Evolutionary conservation across 1,140 invertebrate species (phyloP), one percentile per base, ranked within the genome.

Genomic region (Meloidogyne floridensis): DNA sequence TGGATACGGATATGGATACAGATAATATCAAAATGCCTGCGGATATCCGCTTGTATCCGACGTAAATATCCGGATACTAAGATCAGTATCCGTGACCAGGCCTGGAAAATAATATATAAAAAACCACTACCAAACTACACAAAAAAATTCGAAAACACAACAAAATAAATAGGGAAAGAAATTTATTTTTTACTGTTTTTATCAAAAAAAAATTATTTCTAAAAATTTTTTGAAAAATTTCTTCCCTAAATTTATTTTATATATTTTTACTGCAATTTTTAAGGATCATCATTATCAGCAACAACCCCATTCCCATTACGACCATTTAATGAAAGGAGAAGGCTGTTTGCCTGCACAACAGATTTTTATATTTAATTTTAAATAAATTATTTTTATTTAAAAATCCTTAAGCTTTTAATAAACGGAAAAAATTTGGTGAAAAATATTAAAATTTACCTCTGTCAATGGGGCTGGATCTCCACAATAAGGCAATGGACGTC

Each of bases 401-500:
- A 32, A 32, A 32, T 32, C 32, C 32, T 32, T 32, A 32, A 32
- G 32, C 32, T 32, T 32, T 32, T 32, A 32, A 32, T 32, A 32
- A 32, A 32, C 32, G 32, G 32, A 56, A 59, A 59, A 59, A 15
- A 59, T 3, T 15, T 2, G 15, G 5, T 59, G 4, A 15, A 15
- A 59, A 59, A 59, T 15, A 54, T 54, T 3, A 54, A 10, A 65
- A 6, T n/a, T 10, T 32, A 79, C 77, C 65, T 79, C 77, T 9
- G 59, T 10, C 4, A 79, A 47, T 0, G 77, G 77, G 42, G 77
- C 77, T 4, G 77, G 59, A 54, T 81, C 80, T 15, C 80, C 95
- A 92, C 96, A 98, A 84, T 95, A 96, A 47, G 95, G 94, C 86
- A 98, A 91, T 80, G 96, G 96, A 86, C 98, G 92, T 81, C 96